These are phyloP conservation scores for Cercocebus atys DNA, from an alignment of 2,113 vertebrate genomes.

Conservation along the genomic window DNA sequence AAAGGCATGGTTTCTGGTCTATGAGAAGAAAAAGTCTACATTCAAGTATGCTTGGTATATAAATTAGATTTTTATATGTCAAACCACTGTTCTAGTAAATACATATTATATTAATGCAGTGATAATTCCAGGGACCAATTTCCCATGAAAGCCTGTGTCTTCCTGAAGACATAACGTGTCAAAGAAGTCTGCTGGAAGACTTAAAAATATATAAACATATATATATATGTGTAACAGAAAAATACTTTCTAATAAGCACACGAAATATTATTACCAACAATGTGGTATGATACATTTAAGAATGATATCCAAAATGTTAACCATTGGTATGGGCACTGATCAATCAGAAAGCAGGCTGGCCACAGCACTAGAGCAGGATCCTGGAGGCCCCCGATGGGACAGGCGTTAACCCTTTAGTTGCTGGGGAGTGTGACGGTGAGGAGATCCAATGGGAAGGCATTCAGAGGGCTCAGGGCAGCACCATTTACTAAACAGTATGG, in stretches of 20 bases:
- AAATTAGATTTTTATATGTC: neutral
- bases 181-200: neutral
- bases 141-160: neutral
- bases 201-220: neutral
- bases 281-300: neutral
- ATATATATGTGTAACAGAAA: neutral
- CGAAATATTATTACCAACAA: neutral
- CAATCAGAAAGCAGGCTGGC: neutral
- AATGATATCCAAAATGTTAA: neutral
- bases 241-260: neutral
- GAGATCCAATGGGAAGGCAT: neutral
- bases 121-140: neutral
- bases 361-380: neutral
- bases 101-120: neutral
- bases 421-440: neutral
- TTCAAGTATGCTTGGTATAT: neutral
- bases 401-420: no score
- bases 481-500: neutral
- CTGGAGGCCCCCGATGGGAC: neutral
- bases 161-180: neutral
- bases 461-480: neutral
- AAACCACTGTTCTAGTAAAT: neutral
- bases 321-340: neutral
- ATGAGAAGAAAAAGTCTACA: neutral
- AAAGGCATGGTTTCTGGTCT: neutral